phyloP scores from a whole-genome alignment of 2,797 vertebrate genomes.

The Sternarchorhynchus goeldii region DNA sequence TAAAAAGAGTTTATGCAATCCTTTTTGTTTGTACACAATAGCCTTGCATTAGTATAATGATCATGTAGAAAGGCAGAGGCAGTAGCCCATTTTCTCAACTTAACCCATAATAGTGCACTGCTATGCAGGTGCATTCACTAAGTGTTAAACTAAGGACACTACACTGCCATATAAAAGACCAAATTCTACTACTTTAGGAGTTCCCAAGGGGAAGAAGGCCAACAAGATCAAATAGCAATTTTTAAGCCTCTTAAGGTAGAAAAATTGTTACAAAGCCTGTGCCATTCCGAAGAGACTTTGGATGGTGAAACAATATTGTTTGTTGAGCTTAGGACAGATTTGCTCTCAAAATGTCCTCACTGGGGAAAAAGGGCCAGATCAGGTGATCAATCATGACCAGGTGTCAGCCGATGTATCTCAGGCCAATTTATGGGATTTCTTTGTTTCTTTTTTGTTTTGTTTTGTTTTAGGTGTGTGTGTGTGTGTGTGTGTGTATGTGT shows the following conservation, averaged over 20 bases:
- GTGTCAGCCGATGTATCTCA: slow-evolving; percentile 31
- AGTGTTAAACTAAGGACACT: slow-evolving; percentile 28
- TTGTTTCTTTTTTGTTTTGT: neutral
- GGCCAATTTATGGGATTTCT: slow-evolving; percentile 4
- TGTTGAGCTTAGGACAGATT: slow-evolving; percentile 39
- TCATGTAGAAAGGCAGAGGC: slow-evolving; percentile 20
- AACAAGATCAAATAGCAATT: slow-evolving; percentile 51
- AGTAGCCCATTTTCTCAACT: slow-evolving; percentile 20
- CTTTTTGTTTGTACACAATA: neutral
- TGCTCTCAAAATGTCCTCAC: slow-evolving; percentile 28
- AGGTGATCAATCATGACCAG: slow-evolving; percentile 19
- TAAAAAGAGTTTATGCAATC: no score
- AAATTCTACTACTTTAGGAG: neutral
- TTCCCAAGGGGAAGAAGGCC: slow-evolving; percentile 4
- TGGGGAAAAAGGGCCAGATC: slow-evolving; percentile 30
- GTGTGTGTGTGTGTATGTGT: neutral
- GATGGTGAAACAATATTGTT: slow-evolving; percentile 40
- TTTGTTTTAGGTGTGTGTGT: slow-evolving; percentile 16
- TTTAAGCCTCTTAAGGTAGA: slow-evolving; percentile 29
- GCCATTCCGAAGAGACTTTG: slow-evolving; percentile 31
- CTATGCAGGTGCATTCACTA: slow-evolving; percentile 11
- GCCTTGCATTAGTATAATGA: slow-evolving; percentile 21
- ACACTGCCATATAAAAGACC: neutral
- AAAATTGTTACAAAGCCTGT: slow-evolving; percentile 35
- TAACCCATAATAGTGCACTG: slow-evolving; percentile 25